Evolutionary conservation across 1,140 invertebrate genomes (phyloP).

Genomic region (Leptopilina boulardi): DNA sequence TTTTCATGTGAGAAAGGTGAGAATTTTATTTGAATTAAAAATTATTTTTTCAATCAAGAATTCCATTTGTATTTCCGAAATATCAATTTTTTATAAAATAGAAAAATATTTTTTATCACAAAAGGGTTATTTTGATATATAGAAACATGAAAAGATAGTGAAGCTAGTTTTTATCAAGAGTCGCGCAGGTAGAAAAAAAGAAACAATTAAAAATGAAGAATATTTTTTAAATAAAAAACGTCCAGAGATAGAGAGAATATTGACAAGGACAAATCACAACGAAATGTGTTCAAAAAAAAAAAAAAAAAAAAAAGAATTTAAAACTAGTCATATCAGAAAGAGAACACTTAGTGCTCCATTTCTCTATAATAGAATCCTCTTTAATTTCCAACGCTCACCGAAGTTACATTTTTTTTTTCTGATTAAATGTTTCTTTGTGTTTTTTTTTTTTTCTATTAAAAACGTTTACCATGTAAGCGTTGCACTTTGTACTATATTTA

Average conservation of each 20-base stretch:
- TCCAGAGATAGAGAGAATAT: background rate
- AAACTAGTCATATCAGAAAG: slow-evolving; percentile 32
- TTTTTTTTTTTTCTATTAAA: slow-evolving; percentile 16
- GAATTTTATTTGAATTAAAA: too few relatives aligned
- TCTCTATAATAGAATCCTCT: slow-evolving; percentile 13
- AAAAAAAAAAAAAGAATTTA: background rate
- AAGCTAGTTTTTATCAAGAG: background rate
- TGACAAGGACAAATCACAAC: slow-evolving; percentile 6
- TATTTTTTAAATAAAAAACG: slow-evolving; percentile 1
- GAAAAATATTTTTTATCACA: background rate
- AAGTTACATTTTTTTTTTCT: background rate
- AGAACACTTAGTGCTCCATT: slow-evolving; percentile 21
- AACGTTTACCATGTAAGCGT: slow-evolving; percentile 63
- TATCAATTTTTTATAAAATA: background rate
- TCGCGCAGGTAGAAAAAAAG: slow-evolving; percentile 18
- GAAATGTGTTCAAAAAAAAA: slow-evolving; percentile 4
- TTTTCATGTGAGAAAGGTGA: too few relatives aligned
- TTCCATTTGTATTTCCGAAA: background rate
- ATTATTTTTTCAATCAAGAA: background rate
- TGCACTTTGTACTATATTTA: slow-evolving; percentile 44
- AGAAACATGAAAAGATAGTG: background rate
- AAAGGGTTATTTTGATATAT: background rate
- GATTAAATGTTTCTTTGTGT: background rate
- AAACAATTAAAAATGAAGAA: background rate
- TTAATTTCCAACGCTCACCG: slow-evolving; percentile 8